Evolutionary conservation across 2,888 invertebrate species (phyloP), one percentile per base, ranked within the genome.

Genomic region (Cheilosia urbana): DNA sequence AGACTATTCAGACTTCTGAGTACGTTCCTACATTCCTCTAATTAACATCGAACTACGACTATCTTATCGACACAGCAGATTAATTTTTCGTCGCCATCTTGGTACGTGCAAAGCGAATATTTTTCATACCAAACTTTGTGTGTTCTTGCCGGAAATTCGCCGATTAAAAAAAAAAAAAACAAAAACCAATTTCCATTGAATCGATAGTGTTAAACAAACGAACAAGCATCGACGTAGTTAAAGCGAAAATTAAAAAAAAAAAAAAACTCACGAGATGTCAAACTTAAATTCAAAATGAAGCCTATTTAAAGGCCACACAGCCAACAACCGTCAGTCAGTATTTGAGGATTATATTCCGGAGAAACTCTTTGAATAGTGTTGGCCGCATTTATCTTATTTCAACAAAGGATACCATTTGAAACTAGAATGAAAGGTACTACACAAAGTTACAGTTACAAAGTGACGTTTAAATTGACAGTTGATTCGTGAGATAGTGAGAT

Each of bases 281-380:
- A 58, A 57, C 21, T 42, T 42, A 72, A 30, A 49, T 40, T 21
- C 13, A 40, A 55, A 49, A n/a, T 66, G 51, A 15, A 79, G 66
- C 47, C 75, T 84, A 84, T 84, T 84, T 84, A 84, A 84, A 80
- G 58, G 79, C 69, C 17, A 21, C 9, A 19, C 65, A 5, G 11
- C 13, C 15, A 24, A 34, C 21, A 55, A 1, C 60, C 79, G 71
- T 80, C 84, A 80, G 75, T 65, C 42, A 51, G 78, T 84, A 24
- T 55, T 53, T 37, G 63, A 66, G 58, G 49, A 68, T 63, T 51
- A 45, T 42, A 34, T 17, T 9, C 15, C 53, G 55, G 21, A 51
- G 58, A 60, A 37, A 62, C 34, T 45, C 19, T 11, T 69, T 2
- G 19, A 11, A 37, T 15, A 11, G n/a, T 30, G 17, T 34, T 34